Percentiles rank a stretch among this genome's conserved stretches.
phyloP scores from a whole-genome alignment of 2,113 vertebrate genomes.

The Lutjanus erythropterus region DNA sequence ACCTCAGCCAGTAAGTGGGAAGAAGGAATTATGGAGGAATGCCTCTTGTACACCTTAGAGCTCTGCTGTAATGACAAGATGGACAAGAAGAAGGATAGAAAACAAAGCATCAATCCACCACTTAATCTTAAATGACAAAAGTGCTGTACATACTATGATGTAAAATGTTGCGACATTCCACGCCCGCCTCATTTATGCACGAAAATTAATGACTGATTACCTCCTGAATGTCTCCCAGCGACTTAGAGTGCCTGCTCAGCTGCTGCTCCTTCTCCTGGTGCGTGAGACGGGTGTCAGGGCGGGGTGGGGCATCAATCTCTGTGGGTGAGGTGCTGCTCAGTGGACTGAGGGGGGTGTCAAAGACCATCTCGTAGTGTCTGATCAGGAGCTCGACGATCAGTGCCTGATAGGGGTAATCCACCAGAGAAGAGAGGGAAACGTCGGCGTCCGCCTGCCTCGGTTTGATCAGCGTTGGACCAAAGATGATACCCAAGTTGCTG shows the following conservation, averaged over 20 bases:
- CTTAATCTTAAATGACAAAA: not conserved
- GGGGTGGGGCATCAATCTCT: conserved; percentile 61
- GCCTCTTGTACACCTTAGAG: conserved; percentile 82
- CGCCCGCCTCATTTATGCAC: not conserved
- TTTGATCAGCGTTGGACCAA: conserved; percentile 96
- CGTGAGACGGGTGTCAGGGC: conserved; percentile 64
- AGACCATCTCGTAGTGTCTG: conserved; percentile 92
- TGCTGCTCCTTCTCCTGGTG: conserved; percentile 86
- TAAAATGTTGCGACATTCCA: too few species aligned
- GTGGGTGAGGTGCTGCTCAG: conserved; percentile 67
- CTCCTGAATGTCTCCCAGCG: conserved; percentile 90
- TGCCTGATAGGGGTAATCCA: conserved; percentile 96
- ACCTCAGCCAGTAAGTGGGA: conserved; percentile 82
- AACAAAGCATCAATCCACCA: not conserved
- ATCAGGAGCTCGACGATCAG: conserved; percentile 95
- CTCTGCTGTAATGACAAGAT: conserved; percentile 73
- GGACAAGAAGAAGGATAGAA: conserved; percentile 6
- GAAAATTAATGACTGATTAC: conserved; percentile 69
- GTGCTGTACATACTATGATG: not conserved
- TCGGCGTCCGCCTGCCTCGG: conserved; percentile 92
- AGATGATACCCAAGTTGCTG: conserved; percentile 97
- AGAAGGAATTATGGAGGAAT: conserved; percentile 86
- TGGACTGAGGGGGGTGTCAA: conserved; percentile 89
- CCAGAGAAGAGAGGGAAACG: conserved; percentile 93
- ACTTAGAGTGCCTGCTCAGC: conserved; percentile 87